Evolutionary conservation across 1,140 invertebrate genomes (phyloP), one percentile per base, ranked within the genome.

Genomic region (Drosophila parabipectinata): DNA sequence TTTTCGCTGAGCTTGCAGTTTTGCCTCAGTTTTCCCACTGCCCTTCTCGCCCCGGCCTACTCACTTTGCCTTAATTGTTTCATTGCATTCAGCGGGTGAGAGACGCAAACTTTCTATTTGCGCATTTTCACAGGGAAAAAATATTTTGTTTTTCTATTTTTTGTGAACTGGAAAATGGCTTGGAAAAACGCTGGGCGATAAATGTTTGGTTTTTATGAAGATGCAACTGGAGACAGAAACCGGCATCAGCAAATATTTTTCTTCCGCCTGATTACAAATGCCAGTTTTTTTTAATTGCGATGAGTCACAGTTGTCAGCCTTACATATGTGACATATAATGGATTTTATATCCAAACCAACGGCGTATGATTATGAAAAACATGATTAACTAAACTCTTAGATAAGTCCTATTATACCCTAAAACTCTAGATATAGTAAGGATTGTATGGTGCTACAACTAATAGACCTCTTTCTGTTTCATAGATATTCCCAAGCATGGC

Each of bases 41-140:
- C 21, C 61, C 51, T 37, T 69, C 68, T 66, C 44, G 21, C 60
- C 28, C 61, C 48, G 32, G 26, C 64, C 26, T 3, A 37, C 18
- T 32, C 28, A 18, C 66, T 48, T 48, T 62, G 47, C 71, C 79
- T 79, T 84, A 83, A 84, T 83, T 83, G 80, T 83, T 83, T 84
- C 56, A 63, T 64, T 77, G 74, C 79, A 66, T 45, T 62, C 24
- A 18, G 51, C 34, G 56, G 57, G 61, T 53, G 55, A 52, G 60
- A 45, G 54, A 45, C 26, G 28, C 52, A 28, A 74, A 81, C 81
- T 85, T 87, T 85, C 81, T 72, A 76, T 57, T 56, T 62, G 48
- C 34, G 45, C 67, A 83, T 80, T 85, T 71, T 77, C 80, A 69
- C 77, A 73, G 51, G 72, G 53, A 77, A 76, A 76, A 77, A 74